Conservation (phyloP, 2,113 vertebrate genomes). For the Vidua macroura region DNA sequence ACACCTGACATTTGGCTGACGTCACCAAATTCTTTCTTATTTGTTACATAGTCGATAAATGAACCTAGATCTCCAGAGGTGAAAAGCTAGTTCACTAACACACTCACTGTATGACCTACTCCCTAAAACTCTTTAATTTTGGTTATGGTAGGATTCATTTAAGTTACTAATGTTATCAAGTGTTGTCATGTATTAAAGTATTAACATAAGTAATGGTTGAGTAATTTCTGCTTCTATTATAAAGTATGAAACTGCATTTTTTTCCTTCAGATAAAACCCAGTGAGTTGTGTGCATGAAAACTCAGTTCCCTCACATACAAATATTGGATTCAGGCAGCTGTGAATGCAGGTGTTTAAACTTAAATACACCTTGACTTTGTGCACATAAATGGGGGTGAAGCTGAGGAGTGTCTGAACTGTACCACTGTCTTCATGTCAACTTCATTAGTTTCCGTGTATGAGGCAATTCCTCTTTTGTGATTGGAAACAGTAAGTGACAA, state of each 20-base stretch:
- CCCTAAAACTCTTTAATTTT: conserved; percentile 17
- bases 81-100: conserved; percentile 52
- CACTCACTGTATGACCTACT: neutral
- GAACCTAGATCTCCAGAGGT: conserved; percentile 36
- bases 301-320: neutral
- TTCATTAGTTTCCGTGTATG: neutral
- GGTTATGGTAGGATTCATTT: neutral
- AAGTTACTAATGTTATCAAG: conserved; percentile 24
- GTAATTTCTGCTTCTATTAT: neutral
- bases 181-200: conserved; percentile 18
- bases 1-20: conserved; percentile 26
- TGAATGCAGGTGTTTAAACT: conserved; percentile 5
- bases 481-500: neutral
- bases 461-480: neutral
- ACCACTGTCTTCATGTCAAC: neutral
- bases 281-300: conserved; percentile 1
- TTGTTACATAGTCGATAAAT: conserved; percentile 14
- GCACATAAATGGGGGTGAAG: neutral
- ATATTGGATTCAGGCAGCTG: neutral
- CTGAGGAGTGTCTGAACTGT: neutral
- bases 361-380: neutral
- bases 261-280: neutral
- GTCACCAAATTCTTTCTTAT: conserved; percentile 37
- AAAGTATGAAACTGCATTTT: neutral
- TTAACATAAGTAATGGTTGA: conserved; percentile 26